Evolutionary conservation across 92 coral and sea anemone species (phyloP), one percentile per base, ranked within the genome.

Genomic region (Hydrozoanthus gracilis): DNA sequence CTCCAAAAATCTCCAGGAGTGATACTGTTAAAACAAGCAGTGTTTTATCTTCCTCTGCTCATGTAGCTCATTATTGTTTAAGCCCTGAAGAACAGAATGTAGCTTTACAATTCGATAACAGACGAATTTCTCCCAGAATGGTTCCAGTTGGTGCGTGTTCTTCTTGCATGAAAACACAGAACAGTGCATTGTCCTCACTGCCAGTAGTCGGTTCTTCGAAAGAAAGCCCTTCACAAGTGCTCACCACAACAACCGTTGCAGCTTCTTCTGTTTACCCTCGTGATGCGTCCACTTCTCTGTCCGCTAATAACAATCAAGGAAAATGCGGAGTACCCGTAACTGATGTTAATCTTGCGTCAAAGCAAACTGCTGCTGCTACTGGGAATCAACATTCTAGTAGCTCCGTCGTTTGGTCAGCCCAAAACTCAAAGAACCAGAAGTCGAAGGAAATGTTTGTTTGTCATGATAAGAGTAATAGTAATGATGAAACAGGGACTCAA

Each of bases 1-100:
- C 73, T n/a, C 75, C 85, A 48, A 65, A 65, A 15, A 74, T 64
- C 49, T 80, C 85, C 13, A 62, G 39, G 64, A 52, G 51, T 51
- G 47, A 48, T 39, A 18, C 58, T 64, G 17, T 14, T 4, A 5
- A 17, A 49, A 62, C 73, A 52, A 64, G 12, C 73, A 65, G 12
- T 54, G 6, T 27, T 11, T 50, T 73, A 5, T 54, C 47, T 8
- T 79, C 73, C 47, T 48, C 84, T 11, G 44, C 51, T n/a, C 48
- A 16, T 64, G 46, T 65, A 47, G 39, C 17, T 44, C n/a, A 50
- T 39, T 64, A 16, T 6, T 70, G 18, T 50, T 12, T 18, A 18
- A 65, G 56, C 8, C 27, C 74, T n/a, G 16, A 4, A 65, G 46
- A 54, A 4, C 85, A 80, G 85, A 48, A 64, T 10, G 4, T 67